These are phyloP conservation scores for Ctenopoma multispine DNA, from an alignment of 2,797 vertebrate genomes.

Conservation along the genomic window DNA sequence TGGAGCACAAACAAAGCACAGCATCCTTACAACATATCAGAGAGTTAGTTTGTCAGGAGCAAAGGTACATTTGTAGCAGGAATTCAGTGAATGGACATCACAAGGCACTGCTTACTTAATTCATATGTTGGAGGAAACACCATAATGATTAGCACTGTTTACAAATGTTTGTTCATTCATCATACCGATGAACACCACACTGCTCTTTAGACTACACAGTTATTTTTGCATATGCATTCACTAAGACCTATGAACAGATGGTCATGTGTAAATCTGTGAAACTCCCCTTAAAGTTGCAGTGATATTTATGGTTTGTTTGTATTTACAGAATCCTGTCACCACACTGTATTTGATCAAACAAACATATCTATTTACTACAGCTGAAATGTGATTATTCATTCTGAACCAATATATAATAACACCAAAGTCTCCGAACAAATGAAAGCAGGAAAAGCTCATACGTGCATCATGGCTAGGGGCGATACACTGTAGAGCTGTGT, in stretches of 20 bases:
- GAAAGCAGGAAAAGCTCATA: constrained; percentile 35
- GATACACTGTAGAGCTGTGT: constrained; percentile 22
- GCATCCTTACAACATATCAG: neutral
- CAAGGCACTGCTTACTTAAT: neutral
- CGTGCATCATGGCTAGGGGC: neutral
- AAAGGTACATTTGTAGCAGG: neutral
- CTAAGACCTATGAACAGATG: neutral
- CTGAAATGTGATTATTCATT: constrained; percentile 1
- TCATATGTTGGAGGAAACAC: neutral
- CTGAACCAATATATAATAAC: neutral
- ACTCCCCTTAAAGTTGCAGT: neutral
- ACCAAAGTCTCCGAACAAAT: constrained; percentile 23
- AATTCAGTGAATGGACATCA: neutral
- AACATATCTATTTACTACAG: neutral
- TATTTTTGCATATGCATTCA: neutral
- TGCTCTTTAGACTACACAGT: neutral
- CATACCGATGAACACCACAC: too few species aligned
- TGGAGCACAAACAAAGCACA: constrained; percentile 71
- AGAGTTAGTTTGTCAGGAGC: neutral
- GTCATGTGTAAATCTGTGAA: neutral
- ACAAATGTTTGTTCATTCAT: neutral
- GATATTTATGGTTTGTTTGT: neutral
- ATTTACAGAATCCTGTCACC: neutral
- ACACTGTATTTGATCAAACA: neutral
- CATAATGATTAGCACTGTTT: neutral